phyloP scores from a whole-genome alignment of 2,888 invertebrate genomes.

The Chydorus sphaericus region DNA sequence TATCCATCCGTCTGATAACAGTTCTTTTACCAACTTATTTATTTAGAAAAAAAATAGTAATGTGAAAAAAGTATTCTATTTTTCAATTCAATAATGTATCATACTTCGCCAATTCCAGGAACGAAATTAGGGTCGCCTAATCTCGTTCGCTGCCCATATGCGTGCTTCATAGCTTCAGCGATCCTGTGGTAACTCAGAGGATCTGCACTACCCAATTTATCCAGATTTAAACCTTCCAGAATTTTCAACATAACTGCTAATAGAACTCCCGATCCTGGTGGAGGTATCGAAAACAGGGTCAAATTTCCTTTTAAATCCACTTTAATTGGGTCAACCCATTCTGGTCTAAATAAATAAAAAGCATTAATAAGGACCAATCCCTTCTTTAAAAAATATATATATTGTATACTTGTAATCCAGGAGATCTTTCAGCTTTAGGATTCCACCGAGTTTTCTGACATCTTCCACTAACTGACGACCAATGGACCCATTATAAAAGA shows the following conservation, averaged over 20 bases:
- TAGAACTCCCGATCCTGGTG: conserved; percentile 72
- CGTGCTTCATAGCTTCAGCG: conserved; percentile 81
- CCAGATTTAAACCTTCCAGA: conserved; percentile 30
- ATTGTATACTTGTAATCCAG: conserved; percentile 44
- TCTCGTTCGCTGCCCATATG: conserved; percentile 66
- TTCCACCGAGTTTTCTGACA: conserved; percentile 49
- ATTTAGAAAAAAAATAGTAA: neutral
- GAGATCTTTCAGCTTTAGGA: conserved; percentile 63
- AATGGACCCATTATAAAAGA: conserved; percentile 61
- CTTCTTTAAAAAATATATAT: neutral
- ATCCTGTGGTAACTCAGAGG: conserved; percentile 59
- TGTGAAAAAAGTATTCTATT: neutral
- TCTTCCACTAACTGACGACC: conserved; percentile 37
- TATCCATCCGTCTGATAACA: neutral
- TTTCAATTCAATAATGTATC: neutral
- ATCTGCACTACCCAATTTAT: neutral
- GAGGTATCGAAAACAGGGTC: conserved; percentile 61
- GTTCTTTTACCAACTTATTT: conserved; percentile 8
- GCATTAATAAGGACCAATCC: neutral
- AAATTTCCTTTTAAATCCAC: conserved; percentile 42
- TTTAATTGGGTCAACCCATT: conserved; percentile 45
- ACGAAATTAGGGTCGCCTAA: conserved; percentile 65
- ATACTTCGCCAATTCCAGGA: conserved; percentile 32
- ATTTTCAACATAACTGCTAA: conserved; percentile 68
- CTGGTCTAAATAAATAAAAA: conserved; percentile 33